Evolutionary conservation across 1,140 invertebrate species (phyloP), one percentile per base, ranked within the genome.

Genomic region (Lysiphlebus fabarum): DNA sequence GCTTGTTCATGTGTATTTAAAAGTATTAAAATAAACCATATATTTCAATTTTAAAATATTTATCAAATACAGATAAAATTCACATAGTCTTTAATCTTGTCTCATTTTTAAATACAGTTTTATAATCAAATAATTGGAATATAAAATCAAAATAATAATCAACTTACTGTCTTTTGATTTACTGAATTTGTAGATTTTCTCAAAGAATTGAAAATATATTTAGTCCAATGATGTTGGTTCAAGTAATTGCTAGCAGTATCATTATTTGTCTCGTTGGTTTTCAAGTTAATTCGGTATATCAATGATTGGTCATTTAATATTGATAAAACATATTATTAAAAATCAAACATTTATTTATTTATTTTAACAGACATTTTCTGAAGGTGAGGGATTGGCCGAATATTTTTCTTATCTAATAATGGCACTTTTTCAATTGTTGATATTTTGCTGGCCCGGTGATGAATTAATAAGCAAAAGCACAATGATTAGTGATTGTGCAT

Each of bases 361-460:
- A n/a, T n/a, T n/a, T n/a, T 70, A 51, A 48, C 53, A 71, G 69
- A 62, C 64, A 33, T 63, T 64, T 53, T 59, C 64, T 37, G 59
- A 67, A n/a, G 36, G 45, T 6, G 55, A 67, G 44, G 65, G 67
- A 63, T 36, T 63, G n/a, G 37, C 64, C 6, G 60, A 67, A 54
- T 71, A 63, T 11, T 34, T 56, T 7, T 69, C 69, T 7, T 70
- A 72, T 40, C 66, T 72, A 38, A 8, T 67, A 9, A 67, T 72
- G 67, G 67, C 70, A 47, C 56, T 72, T 47, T 72, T 66, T 60
- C 70, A 72, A 64, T 53, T 72, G 7, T 43, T 71, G 17, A 60
- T 72, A 6, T 72, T 71, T 41, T 72, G 69, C 53, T 70, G 69
- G 53, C 70, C 70, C 8, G 69, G 70, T 38, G 70, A 70, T 48